Evolutionary conservation across 2,797 vertebrate species (phyloP), one percentile per base, ranked within the genome.

Genomic region (Protonibea diacanthus): DNA sequence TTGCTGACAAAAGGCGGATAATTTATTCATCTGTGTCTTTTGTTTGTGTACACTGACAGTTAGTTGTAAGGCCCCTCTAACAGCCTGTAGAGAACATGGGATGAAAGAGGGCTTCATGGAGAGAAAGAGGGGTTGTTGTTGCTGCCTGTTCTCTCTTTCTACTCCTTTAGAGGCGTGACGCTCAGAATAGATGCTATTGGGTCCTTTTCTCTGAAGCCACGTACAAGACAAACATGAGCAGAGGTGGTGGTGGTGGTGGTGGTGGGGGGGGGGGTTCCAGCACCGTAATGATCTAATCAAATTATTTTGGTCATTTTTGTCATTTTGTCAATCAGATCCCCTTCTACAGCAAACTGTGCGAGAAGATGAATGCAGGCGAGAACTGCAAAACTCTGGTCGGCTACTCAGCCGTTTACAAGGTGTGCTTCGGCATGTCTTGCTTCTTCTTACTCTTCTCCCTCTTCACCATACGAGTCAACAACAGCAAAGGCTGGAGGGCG

Each of bases 381-480:
- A 95, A 95, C 85, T 99, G 98, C 33, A 95, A 97, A 90, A 94
- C 94, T 70, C 93, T 99, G 69, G 96, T 98, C 38, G 98, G 98
- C 13, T 99, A 98, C 75, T 95, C 98, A 0, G 98, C 98, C 0
- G 98, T 99, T 48, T 99, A 99, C 87, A 96, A 97, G 88, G 96
- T 99, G 88, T 99, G 98, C 87, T 99, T 99, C 20, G 98, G 98
- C 87, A 99, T 99, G 97, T 96, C 98, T 78, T 97, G 96, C 89
- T 99, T 99, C 95, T 99, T 99, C 93, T 94, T 98, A 2, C 52
- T 97, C 20, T 97, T 99, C 84, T 94, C 61, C 23, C 20, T 99
- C 60, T 89, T 99, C 91, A 99, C 97, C 67, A 76, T 99, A 67
- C 93, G 95, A 65, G 92, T 99, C 81, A 94, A 93, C 66, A 97